A percentile compares a stretch with the other conserved stretches of the same genome.
Conservation (phyloP, 2,113 vertebrate genomes). For the Octodon degus region DNA sequence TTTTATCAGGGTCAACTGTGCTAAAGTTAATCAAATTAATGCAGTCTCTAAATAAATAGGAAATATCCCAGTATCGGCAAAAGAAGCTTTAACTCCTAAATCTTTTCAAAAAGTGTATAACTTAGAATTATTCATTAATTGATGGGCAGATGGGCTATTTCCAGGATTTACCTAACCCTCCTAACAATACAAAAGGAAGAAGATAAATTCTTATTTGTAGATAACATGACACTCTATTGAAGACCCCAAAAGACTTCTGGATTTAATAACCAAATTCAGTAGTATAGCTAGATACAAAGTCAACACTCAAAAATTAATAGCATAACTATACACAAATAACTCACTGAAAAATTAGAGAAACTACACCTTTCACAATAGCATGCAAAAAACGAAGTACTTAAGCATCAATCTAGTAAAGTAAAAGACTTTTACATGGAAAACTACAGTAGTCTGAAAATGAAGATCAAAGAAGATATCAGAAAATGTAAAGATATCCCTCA, state of each 20-base stretch:
- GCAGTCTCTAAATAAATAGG: neutral
- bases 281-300: neutral
- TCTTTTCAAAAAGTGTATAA: slow-evolving; percentile 25
- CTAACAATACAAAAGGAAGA: neutral
- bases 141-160: neutral
- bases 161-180: neutral
- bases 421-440: neutral
- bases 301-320: neutral
- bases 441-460: neutral
- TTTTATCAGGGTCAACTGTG: slow-evolving; percentile 57
- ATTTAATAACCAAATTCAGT: neutral
- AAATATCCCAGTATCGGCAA: neutral
- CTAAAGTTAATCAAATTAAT: neutral
- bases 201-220: neutral
- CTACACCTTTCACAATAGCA: neutral
- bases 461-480: neutral
- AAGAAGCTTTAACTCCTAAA: neutral
- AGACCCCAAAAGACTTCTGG: neutral
- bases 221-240: neutral
- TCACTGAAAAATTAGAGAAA: neutral
- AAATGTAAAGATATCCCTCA: neutral
- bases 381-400: neutral
- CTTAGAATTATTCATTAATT: neutral
- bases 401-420: neutral
- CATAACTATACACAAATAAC: neutral